These are phyloP conservation scores for Gnatocerus cornutus DNA, from an alignment of 2,888 invertebrate genomes.

Conservation along the genomic window DNA sequence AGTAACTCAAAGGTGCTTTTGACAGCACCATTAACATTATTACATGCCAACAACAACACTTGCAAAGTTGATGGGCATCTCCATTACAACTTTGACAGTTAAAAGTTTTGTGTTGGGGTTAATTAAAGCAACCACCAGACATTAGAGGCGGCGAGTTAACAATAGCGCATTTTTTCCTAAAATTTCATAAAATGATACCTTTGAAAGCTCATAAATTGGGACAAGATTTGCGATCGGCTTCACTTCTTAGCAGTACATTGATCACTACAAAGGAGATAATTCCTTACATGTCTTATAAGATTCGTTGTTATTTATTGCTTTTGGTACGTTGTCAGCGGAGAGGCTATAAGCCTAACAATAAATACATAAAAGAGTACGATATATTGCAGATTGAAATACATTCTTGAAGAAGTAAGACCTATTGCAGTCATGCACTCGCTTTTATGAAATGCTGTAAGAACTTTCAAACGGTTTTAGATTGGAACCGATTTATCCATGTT, in stretches of 20 bases:
- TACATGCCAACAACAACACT: slow-evolving; percentile 41
- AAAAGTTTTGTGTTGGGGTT: slow-evolving; percentile 38
- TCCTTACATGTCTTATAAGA: slow-evolving; percentile 42
- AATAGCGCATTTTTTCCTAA: no score
- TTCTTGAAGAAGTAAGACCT: slow-evolving; percentile 9
- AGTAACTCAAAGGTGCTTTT: slow-evolving; percentile 19
- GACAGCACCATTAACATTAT: slow-evolving; percentile 33
- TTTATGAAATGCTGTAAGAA: slow-evolving; percentile 20
- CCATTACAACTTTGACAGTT: slow-evolving; percentile 47
- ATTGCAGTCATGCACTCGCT: slow-evolving; percentile 10
- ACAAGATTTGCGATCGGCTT: slow-evolving; percentile 37
- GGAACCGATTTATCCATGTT: slow-evolving; percentile 16
- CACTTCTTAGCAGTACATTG: slow-evolving; percentile 45
- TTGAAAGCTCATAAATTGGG: slow-evolving; percentile 38
- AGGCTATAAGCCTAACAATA: slow-evolving; percentile 35
- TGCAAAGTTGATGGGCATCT: slow-evolving; percentile 32
- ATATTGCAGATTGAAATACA: slow-evolving; percentile 22
- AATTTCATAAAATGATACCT: neutral
- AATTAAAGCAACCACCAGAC: slow-evolving; percentile 27
- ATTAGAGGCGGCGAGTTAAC: no score
- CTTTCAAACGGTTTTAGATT: neutral
- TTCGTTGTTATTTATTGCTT: slow-evolving; percentile 45
- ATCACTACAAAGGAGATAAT: slow-evolving; percentile 47
- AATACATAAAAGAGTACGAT: slow-evolving; percentile 37
- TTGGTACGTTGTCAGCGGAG: slow-evolving; percentile 34